phyloP scores from a whole-genome alignment of 2,888 invertebrate species.

The Drosophila affinis region DNA sequence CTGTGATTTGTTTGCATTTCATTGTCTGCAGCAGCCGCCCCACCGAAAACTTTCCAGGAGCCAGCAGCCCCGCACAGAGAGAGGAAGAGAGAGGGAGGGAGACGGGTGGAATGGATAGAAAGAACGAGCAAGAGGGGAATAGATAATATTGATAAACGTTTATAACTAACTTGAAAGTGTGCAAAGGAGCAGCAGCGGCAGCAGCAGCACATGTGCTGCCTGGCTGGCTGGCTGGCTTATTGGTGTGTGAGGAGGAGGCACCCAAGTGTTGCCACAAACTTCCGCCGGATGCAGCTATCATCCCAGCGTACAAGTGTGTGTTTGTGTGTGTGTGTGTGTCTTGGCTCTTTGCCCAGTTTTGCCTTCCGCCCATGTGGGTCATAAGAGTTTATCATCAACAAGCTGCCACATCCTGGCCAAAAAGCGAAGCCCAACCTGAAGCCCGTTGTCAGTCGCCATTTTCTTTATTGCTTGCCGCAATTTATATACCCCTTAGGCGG shows the following conservation, averaged over 20 bases:
- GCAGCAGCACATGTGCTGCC: slow-evolving; percentile 21
- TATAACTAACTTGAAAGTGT: slow-evolving; percentile 72
- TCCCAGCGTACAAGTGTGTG: neutral
- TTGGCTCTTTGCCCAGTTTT: slow-evolving; percentile 32
- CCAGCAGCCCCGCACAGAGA: neutral
- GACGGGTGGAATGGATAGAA: neutral
- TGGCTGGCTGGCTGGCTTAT: slow-evolving; percentile 14
- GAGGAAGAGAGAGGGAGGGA: neutral
- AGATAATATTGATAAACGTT: slow-evolving; percentile 76
- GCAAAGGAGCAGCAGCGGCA: slow-evolving; percentile 1
- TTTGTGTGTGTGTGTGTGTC: slow-evolving; percentile 10
- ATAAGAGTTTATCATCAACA: slow-evolving; percentile 78
- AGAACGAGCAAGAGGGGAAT: slow-evolving; percentile 21
- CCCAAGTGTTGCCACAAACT: slow-evolving; percentile 69
- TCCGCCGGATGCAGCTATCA: slow-evolving; percentile 71
- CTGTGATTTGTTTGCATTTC: slow-evolving; percentile 63
- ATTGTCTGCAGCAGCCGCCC: slow-evolving; percentile 57
- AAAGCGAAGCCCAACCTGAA: slow-evolving; percentile 53
- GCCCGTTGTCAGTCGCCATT: slow-evolving; percentile 57
- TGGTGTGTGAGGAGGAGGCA: slow-evolving; percentile 17
- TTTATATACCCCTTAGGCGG: slow-evolving; percentile 25
- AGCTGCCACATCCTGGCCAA: slow-evolving; percentile 75
- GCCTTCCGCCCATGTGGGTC: slow-evolving; percentile 61
- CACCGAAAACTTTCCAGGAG: slow-evolving; percentile 42
- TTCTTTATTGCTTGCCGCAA: slow-evolving; percentile 52